A percentile compares a stretch with the other conserved stretches of the same genome.
These are phyloP conservation scores for Gadopsis marmoratus DNA, from an alignment of 2,797 vertebrate genomes.

Conservation along the genomic window DNA sequence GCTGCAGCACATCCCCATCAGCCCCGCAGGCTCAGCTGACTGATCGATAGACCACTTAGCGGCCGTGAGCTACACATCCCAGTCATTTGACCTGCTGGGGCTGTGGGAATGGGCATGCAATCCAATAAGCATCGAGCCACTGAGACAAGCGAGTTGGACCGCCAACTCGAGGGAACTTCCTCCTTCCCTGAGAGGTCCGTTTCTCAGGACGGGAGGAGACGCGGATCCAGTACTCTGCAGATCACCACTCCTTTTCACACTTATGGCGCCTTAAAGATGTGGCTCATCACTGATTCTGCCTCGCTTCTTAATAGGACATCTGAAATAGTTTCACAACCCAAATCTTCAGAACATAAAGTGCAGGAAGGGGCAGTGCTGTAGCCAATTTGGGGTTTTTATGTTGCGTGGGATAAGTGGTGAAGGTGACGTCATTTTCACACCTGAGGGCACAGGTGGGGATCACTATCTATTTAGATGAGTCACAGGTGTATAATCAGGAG, in stretches of 20 bases:
- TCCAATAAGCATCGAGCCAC: conserved; percentile 76
- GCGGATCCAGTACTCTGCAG: conserved; percentile 18
- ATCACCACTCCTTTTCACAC: neutral
- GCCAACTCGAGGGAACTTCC: conserved; percentile 57
- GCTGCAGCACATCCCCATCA: conserved; percentile 64
- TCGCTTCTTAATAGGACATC: conserved; percentile 4
- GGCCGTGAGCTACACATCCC: conserved; percentile 67
- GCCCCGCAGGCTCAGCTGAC: conserved; percentile 57
- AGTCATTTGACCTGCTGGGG: conserved; percentile 74
- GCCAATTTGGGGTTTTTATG: too few species aligned
- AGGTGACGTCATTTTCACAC: too few species aligned
- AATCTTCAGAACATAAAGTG: neutral
- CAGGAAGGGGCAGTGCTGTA: neutral
- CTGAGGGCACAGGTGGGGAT: too few species aligned
- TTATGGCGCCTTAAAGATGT: conserved; percentile 9
- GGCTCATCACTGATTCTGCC: conserved; percentile 1
- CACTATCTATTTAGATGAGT: too few species aligned
- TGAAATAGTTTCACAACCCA: neutral
- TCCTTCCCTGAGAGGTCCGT: conserved; percentile 24
- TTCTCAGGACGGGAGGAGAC: conserved; percentile 6
- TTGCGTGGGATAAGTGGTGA: too few species aligned
- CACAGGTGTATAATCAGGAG: too few species aligned
- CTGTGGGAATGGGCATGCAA: conserved; percentile 70
- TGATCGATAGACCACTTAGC: conserved; percentile 77
- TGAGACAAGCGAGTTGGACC: conserved; percentile 50